Evolutionary conservation across 2,113 vertebrate species (phyloP).

Genomic region (human): DNA sequence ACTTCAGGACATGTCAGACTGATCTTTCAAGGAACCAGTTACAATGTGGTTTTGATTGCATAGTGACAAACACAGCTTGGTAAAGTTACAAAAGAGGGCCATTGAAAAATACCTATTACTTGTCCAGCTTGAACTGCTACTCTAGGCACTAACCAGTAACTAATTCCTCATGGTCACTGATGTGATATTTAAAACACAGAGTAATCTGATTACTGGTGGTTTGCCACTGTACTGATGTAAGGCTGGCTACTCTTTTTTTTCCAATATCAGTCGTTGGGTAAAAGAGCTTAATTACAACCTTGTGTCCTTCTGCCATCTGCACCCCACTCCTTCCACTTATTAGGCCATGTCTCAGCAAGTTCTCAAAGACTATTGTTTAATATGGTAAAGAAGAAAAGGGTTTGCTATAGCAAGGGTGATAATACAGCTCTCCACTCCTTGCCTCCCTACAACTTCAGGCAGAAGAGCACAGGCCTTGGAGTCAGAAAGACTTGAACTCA

Average conservation of each 20-base stretch:
- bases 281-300: not conserved
- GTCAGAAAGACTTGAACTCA: not conserved
- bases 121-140: not conserved
- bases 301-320: not conserved
- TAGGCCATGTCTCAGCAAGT: not conserved
- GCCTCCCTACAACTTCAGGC: no score
- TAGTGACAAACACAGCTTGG: not conserved
- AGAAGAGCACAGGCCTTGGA: not conserved
- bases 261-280: not conserved
- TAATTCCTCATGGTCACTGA: slow-evolving; percentile 25
- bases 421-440: not conserved
- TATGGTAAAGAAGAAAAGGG: not conserved
- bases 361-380: not conserved
- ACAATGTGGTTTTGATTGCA: not conserved
- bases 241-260: not conserved
- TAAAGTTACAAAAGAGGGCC: not conserved
- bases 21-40: slow-evolving; percentile 30
- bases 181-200: not conserved
- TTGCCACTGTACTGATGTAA: not conserved
- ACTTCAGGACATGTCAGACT: not conserved
- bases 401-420: not conserved
- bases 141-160: not conserved
- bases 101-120: not conserved
- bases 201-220: not conserved
- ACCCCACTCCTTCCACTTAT: not conserved